A percentile compares a stretch with the other conserved stretches of the same genome.
phyloP scores from a whole-genome alignment of 2,113 vertebrate genomes.

The Kobus ellipsiprymnus region DNA sequence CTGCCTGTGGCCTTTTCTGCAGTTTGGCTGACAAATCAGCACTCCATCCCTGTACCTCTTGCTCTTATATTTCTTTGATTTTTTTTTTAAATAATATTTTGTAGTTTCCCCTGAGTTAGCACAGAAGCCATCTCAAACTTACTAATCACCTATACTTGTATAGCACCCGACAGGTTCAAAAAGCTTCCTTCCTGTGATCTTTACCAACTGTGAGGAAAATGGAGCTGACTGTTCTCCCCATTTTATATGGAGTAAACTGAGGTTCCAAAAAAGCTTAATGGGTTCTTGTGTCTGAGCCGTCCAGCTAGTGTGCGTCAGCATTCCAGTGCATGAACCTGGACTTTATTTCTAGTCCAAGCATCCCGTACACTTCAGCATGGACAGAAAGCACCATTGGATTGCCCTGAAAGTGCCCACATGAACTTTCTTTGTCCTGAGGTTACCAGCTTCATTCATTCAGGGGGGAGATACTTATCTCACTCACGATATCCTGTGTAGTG shows the following conservation, averaged over 20 bases:
- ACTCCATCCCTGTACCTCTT: background rate
- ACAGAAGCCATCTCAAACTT: background rate
- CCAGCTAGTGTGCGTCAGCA: too few relatives aligned
- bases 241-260: background rate
- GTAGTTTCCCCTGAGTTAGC: background rate
- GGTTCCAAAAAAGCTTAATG: background rate
- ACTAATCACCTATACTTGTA: background rate
- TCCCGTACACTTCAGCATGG: background rate
- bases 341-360: background rate
- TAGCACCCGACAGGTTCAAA: background rate
- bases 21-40: background rate
- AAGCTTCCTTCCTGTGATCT: background rate
- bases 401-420: background rate
- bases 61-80: background rate
- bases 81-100: slow-evolving; percentile 19
- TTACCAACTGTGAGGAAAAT: background rate
- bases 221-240: background rate
- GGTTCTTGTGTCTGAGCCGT: background rate
- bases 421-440: background rate
- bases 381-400: background rate
- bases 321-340: background rate
- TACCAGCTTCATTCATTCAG: background rate
- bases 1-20: background rate
- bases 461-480: background rate
- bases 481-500: rapidly evolving